Percentiles rank a stretch among this genome's conserved stretches.
These are phyloP conservation scores for Drosophila planitibia DNA, from an alignment of 2,888 invertebrate genomes.

Conservation along the genomic window DNA sequence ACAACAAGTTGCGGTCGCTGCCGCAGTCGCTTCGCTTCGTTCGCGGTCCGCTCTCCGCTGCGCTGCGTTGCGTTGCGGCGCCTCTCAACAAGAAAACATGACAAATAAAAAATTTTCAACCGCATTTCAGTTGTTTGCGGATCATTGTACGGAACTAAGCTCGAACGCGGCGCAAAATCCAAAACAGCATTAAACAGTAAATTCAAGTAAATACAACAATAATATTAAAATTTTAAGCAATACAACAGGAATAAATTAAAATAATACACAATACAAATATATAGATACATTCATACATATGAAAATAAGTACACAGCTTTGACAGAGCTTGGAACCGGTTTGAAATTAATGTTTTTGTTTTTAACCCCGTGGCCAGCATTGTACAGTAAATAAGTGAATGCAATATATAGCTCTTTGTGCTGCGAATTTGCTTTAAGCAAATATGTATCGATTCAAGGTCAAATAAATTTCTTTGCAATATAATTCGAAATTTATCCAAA, in stretches of 20 bases:
- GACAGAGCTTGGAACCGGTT: constrained; percentile 22
- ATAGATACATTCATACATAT: neutral
- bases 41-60: constrained; percentile 24
- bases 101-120: constrained; percentile 43
- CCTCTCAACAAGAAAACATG: constrained; percentile 29
- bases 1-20: constrained; percentile 52
- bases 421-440: constrained; percentile 9
- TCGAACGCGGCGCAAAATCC: constrained; percentile 46
- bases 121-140: constrained; percentile 71
- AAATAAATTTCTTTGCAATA: constrained; percentile 15
- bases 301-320: constrained; percentile 1
- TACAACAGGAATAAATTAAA: neutral
- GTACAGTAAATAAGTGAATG: neutral
- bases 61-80: constrained; percentile 2
- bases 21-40: constrained; percentile 28
- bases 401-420: constrained; percentile 19
- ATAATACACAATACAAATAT: neutral
- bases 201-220: constrained; percentile 42
- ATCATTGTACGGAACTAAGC: constrained; percentile 70
- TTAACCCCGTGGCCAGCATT: constrained; percentile 5
- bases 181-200: constrained; percentile 31
- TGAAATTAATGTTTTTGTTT: neutral
- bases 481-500: neutral
- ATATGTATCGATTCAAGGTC: constrained; percentile 33
- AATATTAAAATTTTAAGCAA: constrained; percentile 14